Percentiles rank a stretch among this genome's conserved stretches.
Evolutionary conservation across 1,140 invertebrate genomes (phyloP).

Genomic region (Camponotus floridanus): DNA sequence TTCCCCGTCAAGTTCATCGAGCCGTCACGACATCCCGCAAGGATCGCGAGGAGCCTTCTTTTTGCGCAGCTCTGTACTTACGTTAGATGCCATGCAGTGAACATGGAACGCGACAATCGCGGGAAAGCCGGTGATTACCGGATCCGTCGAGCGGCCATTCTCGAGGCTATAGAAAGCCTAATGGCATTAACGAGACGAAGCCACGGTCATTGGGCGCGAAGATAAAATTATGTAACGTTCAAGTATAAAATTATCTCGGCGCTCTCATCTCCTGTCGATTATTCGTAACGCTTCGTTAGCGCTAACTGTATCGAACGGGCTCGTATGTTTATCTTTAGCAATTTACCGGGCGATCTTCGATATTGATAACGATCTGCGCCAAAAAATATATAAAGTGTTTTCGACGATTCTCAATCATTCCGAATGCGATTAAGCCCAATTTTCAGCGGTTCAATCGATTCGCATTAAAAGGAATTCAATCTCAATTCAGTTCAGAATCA

Average conservation of each 20-base stretch:
- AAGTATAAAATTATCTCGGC: constrained; percentile 5
- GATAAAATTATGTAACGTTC: constrained; percentile 10
- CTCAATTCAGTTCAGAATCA: neutral
- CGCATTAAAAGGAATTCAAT: neutral
- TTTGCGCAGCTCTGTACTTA: neutral
- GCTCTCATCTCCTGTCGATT: neutral
- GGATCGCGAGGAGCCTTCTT: neutral
- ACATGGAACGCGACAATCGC: constrained; percentile 39
- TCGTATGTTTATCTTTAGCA: neutral
- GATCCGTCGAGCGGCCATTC: constrained; percentile 34
- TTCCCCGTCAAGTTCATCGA: constrained; percentile 52
- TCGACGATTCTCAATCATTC: neutral
- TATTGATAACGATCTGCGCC: neutral
- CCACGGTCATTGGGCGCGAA: neutral
- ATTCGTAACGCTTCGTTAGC: constrained; percentile 20
- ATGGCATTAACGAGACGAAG: constrained; percentile 43
- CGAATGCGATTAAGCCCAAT: neutral
- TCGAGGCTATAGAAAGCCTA: constrained; percentile 25
- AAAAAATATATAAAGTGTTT: neutral
- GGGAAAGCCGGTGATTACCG: constrained; percentile 15
- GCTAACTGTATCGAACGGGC: neutral
- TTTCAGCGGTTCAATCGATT: neutral
- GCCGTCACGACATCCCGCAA: neutral
- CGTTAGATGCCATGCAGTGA: neutral
- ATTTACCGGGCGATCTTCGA: neutral